These are phyloP conservation scores for Pectinophora gossypiella DNA, from an alignment of 1,140 invertebrate species.

Conservation along the genomic window DNA sequence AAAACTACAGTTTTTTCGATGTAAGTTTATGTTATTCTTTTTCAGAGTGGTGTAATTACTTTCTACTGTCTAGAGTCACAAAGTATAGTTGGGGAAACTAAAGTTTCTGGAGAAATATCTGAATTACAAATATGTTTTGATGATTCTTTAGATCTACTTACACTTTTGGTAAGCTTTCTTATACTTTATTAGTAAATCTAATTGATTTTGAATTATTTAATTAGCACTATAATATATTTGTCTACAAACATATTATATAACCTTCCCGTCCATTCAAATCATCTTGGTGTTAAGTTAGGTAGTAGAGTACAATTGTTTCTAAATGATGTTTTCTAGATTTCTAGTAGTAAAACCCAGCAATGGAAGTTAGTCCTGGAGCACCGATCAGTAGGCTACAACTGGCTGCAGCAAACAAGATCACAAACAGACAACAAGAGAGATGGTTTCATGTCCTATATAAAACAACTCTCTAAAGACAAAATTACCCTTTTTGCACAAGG, in stretches of 20 bases:
- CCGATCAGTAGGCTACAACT: constrained; percentile 60
- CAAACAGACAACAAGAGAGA: constrained; percentile 60
- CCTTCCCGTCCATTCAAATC: too few relatives aligned
- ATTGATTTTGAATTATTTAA: not conserved
- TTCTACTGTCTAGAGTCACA: constrained; percentile 63
- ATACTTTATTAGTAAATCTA: not conserved
- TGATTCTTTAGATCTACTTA: constrained; percentile 57
- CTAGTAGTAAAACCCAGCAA: constrained; percentile 49
- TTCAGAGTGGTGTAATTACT: constrained; percentile 47
- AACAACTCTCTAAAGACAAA: constrained; percentile 64
- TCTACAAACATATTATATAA: too few relatives aligned
- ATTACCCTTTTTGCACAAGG: constrained; percentile 61
- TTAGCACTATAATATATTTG: too few relatives aligned
- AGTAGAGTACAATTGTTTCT: not conserved
- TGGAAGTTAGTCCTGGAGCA: constrained; percentile 64
- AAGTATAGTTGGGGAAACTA: constrained; percentile 50
- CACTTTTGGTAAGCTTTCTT: constrained; percentile 44
- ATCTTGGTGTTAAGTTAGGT: too few relatives aligned
- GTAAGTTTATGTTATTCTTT: not conserved
- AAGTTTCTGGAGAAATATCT: constrained; percentile 49
- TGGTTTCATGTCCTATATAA: constrained; percentile 64
- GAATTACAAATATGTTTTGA: constrained; percentile 68
- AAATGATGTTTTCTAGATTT: constrained; percentile 33
- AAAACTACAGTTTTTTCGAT: not conserved
- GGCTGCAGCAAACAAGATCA: constrained; percentile 52